Evolutionary conservation across 2,113 vertebrate genomes (phyloP).

Genomic region (Pygoscelis adeliae): DNA sequence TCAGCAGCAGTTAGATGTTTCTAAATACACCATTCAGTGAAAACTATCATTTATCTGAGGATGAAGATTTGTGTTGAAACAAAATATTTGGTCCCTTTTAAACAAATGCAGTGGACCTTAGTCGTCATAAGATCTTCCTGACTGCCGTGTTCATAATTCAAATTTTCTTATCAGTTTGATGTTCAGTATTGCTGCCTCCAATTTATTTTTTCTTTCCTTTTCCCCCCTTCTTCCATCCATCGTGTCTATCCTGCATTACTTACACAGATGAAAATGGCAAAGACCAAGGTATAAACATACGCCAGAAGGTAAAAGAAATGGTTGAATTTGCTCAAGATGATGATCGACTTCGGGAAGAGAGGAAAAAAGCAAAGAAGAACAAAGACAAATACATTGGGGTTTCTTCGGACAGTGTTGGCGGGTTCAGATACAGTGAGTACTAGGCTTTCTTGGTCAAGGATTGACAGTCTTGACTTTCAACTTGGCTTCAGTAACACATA

Average conservation of each 20-base stretch:
- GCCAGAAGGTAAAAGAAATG: constrained; percentile 97
- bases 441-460: neutral
- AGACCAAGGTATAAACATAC: constrained; percentile 97
- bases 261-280: constrained; percentile 93
- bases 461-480: neutral
- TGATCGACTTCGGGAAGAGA: constrained; percentile 92
- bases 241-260: neutral
- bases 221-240: neutral
- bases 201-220: neutral
- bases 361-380: constrained; percentile 98
- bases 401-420: constrained; percentile 89
- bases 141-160: neutral
- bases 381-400: constrained; percentile 97
- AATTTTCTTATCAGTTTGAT: neutral
- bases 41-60: neutral
- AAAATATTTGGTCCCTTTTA: neutral
- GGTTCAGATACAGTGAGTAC: constrained; percentile 89
- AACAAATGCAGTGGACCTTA: neutral
- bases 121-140: neutral
- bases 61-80: neutral
- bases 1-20: neutral
- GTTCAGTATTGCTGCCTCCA: neutral
- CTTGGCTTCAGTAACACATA: neutral
- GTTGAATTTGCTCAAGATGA: constrained; percentile 98
- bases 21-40: neutral